Base-by-base conservation (phyloP, 2,113 vertebrate genomes). In the Mormoops blainvillei region DNA sequence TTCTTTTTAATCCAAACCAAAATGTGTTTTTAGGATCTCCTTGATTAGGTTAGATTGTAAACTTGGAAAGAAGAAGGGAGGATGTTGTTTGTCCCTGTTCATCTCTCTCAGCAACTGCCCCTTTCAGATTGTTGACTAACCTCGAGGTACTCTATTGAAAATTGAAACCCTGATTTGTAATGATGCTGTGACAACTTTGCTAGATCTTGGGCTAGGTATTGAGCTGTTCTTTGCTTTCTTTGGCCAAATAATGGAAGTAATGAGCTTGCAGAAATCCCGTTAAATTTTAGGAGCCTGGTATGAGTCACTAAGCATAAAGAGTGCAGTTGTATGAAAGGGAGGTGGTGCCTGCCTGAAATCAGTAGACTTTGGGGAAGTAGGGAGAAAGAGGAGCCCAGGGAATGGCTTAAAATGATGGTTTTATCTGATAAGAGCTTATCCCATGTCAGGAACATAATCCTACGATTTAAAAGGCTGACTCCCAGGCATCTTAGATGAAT, bases 211-310 rank as follows among this genome's bases (percentile, higher is more conserved):
- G 33, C 65, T 94, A 58, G 33, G 24, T 82, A 58, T 84, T 38
- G 22, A 90, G 54, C 26, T 95, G 67, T 77, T 61, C 61, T 56
- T 93, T 96, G 77, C 38, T 95, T 91, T 61, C 68, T 97, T 95
- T 93, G 86, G 38, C 68, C 26, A 80, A 93, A 95, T 95, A 93
- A 92, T 95, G 76, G 36, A 88, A 97, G 19, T 85, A 94, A 68
- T 92, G 54, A 91, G 43, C 11, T 81, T 96, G 31, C 45, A 94
- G 94, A 98, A 95, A 91, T 91, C 83, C 58, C 3, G 5, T 89
- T 92, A 96, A 73, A 88, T 83, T 91, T 94, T 89, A 91, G 68
- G 82, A 95, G 58, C 78, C 81, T 92, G 20, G 28, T 93, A 58
- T 96, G 93, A 95, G 77, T 97, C 77, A 82, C 80, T 54, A 43